Evolutionary conservation across 2,797 vertebrate species (phyloP).

Genomic region (Cetoscarus ocellatus): DNA sequence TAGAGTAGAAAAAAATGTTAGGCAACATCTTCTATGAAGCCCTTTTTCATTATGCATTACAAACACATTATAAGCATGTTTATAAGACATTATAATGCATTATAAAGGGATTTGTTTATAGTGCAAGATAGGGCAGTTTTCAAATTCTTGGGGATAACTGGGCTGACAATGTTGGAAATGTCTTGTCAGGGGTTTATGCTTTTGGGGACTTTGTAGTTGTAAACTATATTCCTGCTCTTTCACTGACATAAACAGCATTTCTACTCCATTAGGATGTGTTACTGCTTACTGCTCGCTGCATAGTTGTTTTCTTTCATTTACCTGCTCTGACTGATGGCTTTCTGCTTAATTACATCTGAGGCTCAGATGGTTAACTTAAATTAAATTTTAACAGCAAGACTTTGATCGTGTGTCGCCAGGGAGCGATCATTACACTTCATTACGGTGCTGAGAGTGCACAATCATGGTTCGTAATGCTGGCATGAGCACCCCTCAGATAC

Average conservation of each 20-base stretch:
- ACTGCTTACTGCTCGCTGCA: background rate
- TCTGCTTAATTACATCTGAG: conserved; percentile 25
- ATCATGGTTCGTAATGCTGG: background rate
- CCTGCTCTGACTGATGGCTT: conserved; percentile 4
- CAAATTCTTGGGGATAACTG: no score
- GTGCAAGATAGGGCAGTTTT: no score
- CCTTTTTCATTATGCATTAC: no score
- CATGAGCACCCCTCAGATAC: conserved; percentile 6
- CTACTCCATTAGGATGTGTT: background rate
- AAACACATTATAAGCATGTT: no score
- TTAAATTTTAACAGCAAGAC: background rate
- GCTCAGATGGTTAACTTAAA: conserved; percentile 1
- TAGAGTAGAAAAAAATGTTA: no score
- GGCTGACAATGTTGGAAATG: no score
- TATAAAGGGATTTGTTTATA: no score
- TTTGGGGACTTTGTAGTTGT: no score
- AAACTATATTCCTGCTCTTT: background rate
- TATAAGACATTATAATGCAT: no score
- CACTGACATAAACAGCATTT: background rate
- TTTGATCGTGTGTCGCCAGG: conserved; percentile 4
- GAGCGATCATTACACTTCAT: conserved; percentile 20
- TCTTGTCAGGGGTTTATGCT: no score
- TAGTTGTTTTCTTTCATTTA: background rate
- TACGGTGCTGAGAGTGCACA: background rate
- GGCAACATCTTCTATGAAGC: no score